phyloP scores from a whole-genome alignment of 2,888 invertebrate species.

The Hypomecis punctinalis region DNA sequence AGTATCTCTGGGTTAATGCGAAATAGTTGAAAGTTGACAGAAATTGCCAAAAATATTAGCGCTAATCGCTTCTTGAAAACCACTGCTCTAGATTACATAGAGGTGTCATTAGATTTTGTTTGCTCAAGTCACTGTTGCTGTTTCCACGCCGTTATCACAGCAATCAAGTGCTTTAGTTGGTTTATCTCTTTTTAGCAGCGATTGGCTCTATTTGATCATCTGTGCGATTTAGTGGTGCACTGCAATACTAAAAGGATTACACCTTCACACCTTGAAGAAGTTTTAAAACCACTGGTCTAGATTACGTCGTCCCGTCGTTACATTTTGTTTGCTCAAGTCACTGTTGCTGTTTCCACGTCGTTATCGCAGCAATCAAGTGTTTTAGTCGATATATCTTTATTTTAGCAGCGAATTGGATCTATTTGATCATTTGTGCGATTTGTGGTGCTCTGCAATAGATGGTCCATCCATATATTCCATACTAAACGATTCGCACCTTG shows the following conservation, averaged over 20 bases:
- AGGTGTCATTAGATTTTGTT: conserved; percentile 31
- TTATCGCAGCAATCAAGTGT: conserved; percentile 35
- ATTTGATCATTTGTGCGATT: conserved; percentile 26
- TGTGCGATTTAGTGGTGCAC: neutral
- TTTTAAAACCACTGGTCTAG: neutral
- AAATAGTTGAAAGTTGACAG: too few species aligned
- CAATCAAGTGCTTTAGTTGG: conserved; percentile 36
- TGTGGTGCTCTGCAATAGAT: neutral
- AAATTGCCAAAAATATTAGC: too few species aligned
- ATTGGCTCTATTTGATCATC: conserved; percentile 36
- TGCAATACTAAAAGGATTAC: too few species aligned
- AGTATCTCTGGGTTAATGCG: too few species aligned
- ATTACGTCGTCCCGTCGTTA: conserved; percentile 33
- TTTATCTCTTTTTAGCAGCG: conserved; percentile 33
- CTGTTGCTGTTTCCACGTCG: conserved; percentile 29
- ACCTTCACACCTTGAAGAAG: too few species aligned
- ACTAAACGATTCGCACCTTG: too few species aligned
- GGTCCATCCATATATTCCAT: too few species aligned
- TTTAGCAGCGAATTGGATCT: conserved; percentile 33
- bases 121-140: conserved; percentile 24
- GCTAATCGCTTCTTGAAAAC: too few species aligned
- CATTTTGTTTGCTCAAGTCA: conserved; percentile 31
- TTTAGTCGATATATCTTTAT: conserved; percentile 38
- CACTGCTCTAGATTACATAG: conserved; percentile 23
- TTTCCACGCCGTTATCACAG: conserved; percentile 36